These are phyloP conservation scores for Perithous albicinctus DNA, from an alignment of 2,888 invertebrate genomes.

Conservation along the genomic window DNA sequence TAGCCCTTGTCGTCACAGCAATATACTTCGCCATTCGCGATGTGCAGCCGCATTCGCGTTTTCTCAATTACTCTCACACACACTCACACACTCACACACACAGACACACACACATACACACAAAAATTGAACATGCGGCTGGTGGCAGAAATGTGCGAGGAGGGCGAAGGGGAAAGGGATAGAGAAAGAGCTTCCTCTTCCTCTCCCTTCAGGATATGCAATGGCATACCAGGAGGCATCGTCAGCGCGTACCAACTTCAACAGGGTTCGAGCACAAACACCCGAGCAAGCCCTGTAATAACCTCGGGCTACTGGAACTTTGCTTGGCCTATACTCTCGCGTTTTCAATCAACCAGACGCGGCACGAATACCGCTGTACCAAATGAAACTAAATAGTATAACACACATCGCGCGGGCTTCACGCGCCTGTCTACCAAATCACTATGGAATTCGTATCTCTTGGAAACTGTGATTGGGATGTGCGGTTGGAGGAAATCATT, in stretches of 20 bases:
- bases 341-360: constrained; percentile 52
- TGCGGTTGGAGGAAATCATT: neutral
- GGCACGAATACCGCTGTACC: constrained; percentile 29
- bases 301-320: constrained; percentile 49
- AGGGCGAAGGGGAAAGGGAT: too few species aligned
- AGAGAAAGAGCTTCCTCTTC: too few species aligned
- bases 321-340: constrained; percentile 15
- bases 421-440: neutral
- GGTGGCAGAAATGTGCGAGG: too few species aligned
- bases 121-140: too few species aligned
- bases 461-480: neutral
- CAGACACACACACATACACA: too few species aligned
- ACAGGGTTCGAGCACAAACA: constrained; percentile 15
- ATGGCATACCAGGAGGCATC: neutral
- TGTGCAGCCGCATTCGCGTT: constrained; percentile 29
- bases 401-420: neutral
- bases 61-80: constrained; percentile 59
- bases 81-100: too few species aligned
- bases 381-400: constrained; percentile 53
- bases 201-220: too few species aligned
- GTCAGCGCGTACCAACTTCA: constrained; percentile 10
- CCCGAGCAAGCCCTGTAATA: constrained; percentile 35
- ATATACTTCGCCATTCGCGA: constrained; percentile 28
- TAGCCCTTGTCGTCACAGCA: constrained; percentile 37
- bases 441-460: neutral